Conservation (phyloP, 2,797 vertebrate species). For the Phoebastria nigripes region DNA sequence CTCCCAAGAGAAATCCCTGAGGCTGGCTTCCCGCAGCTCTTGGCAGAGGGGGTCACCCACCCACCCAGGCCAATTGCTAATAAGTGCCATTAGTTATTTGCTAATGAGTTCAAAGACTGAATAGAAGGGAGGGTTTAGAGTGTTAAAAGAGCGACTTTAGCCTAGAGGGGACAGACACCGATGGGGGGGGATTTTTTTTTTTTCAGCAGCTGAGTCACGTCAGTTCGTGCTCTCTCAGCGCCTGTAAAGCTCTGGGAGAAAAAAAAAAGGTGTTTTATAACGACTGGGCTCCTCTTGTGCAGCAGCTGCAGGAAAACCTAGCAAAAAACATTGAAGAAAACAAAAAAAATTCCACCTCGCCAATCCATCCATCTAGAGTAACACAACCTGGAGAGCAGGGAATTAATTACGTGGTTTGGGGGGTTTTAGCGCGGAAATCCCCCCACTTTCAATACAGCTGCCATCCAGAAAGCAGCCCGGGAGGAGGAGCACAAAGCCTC, state of each 20-base stretch:
- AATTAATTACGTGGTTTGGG: rapidly evolving
- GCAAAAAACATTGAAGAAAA: background rate
- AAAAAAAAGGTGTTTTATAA: background rate
- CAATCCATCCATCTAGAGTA: background rate
- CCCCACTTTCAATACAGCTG: background rate
- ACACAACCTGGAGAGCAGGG: background rate
- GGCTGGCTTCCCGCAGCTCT: background rate
- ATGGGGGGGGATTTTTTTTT: background rate
- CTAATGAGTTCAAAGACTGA: background rate
- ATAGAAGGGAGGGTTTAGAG: background rate
- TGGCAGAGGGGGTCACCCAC: background rate
- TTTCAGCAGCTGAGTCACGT: background rate
- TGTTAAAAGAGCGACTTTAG: background rate
- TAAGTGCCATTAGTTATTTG: background rate
- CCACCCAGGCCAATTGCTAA: background rate
- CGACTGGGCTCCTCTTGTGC: background rate
- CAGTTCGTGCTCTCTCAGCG: background rate
- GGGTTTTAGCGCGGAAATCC: rapidly evolving
- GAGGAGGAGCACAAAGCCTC: background rate
- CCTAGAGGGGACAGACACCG: background rate
- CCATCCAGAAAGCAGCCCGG: background rate
- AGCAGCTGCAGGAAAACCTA: background rate
- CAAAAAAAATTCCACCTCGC: background rate
- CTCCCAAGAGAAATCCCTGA: background rate
- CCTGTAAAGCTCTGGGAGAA: background rate